Evolutionary conservation across 2,888 invertebrate species (phyloP).

Genomic region (Palloptera scutellata): DNA sequence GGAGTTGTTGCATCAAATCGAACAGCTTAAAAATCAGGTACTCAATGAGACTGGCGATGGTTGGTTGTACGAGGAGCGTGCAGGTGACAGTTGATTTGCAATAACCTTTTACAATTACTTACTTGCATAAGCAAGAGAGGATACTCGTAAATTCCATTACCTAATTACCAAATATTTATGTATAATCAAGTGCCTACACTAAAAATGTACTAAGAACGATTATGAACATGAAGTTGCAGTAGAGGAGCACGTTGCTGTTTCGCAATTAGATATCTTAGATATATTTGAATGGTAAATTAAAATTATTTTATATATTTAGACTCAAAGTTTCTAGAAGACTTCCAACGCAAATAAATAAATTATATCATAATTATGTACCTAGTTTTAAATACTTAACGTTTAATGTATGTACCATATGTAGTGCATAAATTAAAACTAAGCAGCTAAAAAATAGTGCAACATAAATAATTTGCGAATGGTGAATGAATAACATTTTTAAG

Average conservation of each 20-base stretch:
- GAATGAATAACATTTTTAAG: too few relatives aligned
- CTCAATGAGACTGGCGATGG: slow-evolving; percentile 71
- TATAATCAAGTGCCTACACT: slow-evolving; percentile 47
- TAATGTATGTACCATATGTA: slow-evolving; percentile 14
- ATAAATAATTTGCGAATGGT: too few relatives aligned
- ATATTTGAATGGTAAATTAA: background rate
- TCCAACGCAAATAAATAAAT: slow-evolving; percentile 12
- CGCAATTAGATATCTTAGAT: background rate
- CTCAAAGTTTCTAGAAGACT: slow-evolving; percentile 6
- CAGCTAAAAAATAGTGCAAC: too few relatives aligned
- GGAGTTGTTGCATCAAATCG: slow-evolving; percentile 72
- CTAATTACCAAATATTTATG: background rate
- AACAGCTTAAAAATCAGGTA: slow-evolving; percentile 72
- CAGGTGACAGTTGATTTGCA: slow-evolving; percentile 25
- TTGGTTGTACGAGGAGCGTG: slow-evolving; percentile 38
- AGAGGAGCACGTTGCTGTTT: slow-evolving; percentile 4
- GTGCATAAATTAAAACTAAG: slow-evolving; percentile 1
- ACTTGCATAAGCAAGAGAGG: background rate
- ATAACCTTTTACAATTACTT: background rate
- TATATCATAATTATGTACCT: background rate
- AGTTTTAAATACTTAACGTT: too few relatives aligned
- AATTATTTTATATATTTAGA: background rate
- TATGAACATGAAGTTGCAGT: slow-evolving; percentile 13
- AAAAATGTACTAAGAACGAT: slow-evolving; percentile 23
- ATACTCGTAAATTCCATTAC: background rate